phyloP scores from a whole-genome alignment of 1,140 invertebrate genomes.

The Dendroctonus valens region DNA sequence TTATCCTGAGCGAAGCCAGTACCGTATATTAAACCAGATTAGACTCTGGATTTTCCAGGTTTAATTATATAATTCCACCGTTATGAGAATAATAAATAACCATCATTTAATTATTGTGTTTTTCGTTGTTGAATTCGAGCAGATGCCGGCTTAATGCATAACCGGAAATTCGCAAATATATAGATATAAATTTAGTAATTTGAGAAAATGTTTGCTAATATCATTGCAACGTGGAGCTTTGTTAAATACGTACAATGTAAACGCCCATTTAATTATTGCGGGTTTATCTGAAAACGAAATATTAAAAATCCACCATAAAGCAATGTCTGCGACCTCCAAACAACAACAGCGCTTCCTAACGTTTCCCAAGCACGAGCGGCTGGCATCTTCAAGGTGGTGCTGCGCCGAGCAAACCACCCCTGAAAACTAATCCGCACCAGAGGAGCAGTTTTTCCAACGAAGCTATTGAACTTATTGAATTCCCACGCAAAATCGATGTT shows the following conservation, averaged over 20 bases:
- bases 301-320: no score
- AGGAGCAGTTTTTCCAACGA: neutral
- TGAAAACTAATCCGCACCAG: neutral
- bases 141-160: neutral
- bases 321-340: no score
- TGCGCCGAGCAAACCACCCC: neutral
- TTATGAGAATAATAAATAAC: neutral
- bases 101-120: neutral
- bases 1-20: conserved; percentile 5
- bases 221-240: no score
- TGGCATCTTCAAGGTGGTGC: neutral
- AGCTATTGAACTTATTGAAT: neutral
- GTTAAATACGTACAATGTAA: no score
- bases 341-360: neutral
- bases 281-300: no score
- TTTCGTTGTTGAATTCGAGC: neutral
- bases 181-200: neutral
- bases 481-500: conserved; percentile 9
- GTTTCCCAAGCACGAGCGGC: neutral
- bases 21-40: conserved; percentile 7
- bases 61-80: neutral
- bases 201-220: no score
- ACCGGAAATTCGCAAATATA: neutral
- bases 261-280: no score
- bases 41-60: conserved; percentile 9